These are phyloP conservation scores for Ginglymostoma cirratum DNA, from an alignment of 2,113 vertebrate genomes.

Conservation along the genomic window DNA sequence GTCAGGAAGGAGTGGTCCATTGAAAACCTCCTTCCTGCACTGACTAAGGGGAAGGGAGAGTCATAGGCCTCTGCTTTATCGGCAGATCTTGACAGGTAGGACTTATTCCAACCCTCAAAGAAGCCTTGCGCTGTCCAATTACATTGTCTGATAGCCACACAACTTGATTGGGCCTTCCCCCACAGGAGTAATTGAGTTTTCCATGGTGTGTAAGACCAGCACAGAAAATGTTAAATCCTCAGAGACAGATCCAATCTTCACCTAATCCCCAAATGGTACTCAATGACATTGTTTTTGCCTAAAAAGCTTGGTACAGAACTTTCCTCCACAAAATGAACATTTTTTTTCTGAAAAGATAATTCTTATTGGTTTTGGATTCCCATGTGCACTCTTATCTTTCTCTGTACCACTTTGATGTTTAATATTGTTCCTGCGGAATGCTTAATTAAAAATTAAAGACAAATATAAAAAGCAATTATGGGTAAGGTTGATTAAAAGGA, in stretches of 20 bases:
- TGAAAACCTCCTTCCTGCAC: too few relatives aligned
- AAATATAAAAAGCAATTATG: constrained; percentile 34
- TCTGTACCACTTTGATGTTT: background rate
- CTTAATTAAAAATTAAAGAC: constrained; percentile 34
- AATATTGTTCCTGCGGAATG: constrained; percentile 10
- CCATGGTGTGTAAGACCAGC: too few relatives aligned
- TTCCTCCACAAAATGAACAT: background rate
- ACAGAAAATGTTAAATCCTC: background rate
- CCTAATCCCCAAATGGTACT: background rate
- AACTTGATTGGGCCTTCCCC: too few relatives aligned
- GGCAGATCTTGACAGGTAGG: too few relatives aligned
- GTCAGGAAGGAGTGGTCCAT: too few relatives aligned
- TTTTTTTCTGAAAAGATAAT: background rate
- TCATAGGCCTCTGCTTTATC: too few relatives aligned
- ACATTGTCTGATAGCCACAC: too few relatives aligned
- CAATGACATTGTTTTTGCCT: background rate
- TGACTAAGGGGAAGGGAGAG: too few relatives aligned
- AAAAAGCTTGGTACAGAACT: background rate
- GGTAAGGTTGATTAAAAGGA: constrained; percentile 24
- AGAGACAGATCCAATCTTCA: background rate
- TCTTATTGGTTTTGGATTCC: constrained; percentile 13
- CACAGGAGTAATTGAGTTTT: background rate
- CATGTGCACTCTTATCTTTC: background rate
- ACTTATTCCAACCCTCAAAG: too few relatives aligned
- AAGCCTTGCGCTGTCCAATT: too few relatives aligned